These are phyloP conservation scores for Ciconia stormi DNA, from an alignment of 2,113 vertebrate genomes.

Conservation along the genomic window DNA sequence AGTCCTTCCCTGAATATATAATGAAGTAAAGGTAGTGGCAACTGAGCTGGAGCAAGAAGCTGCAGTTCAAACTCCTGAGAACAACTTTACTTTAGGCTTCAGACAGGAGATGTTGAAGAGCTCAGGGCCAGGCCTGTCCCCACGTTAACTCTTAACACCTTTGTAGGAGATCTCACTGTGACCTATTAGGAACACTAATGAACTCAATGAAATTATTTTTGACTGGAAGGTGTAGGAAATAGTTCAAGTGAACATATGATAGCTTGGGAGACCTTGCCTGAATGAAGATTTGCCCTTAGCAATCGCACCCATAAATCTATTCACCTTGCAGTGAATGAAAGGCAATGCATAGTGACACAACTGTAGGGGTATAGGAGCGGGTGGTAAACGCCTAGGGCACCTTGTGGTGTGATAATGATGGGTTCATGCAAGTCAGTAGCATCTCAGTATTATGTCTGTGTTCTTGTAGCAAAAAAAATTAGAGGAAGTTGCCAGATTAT, in stretches of 20 bases:
- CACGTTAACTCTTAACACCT: neutral
- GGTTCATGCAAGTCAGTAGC: neutral
- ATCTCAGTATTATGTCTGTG: neutral
- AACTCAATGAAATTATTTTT: neutral
- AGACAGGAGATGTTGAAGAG: neutral
- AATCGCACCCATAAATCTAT: neutral
- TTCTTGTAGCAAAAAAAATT: neutral
- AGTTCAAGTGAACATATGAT: neutral
- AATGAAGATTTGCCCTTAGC: neutral
- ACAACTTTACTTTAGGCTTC: neutral
- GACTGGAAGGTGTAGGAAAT: neutral
- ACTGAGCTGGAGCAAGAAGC: neutral
- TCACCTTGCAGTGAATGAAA: neutral
- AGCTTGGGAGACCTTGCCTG: neutral
- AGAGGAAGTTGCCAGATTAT: neutral
- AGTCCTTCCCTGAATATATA: neutral
- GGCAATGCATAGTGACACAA: neutral
- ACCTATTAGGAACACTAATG: neutral
- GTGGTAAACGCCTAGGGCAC: neutral
- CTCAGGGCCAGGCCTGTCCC: neutral
- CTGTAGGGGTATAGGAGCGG: neutral
- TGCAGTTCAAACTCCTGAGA: neutral
- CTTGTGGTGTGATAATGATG: neutral
- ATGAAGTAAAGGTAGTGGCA: neutral
- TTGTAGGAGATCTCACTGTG: neutral